A percentile compares a stretch with the other conserved stretches of the same genome.
phyloP scores from a whole-genome alignment of 2,797 vertebrate genomes.

The Gymnocypris eckloni region DNA sequence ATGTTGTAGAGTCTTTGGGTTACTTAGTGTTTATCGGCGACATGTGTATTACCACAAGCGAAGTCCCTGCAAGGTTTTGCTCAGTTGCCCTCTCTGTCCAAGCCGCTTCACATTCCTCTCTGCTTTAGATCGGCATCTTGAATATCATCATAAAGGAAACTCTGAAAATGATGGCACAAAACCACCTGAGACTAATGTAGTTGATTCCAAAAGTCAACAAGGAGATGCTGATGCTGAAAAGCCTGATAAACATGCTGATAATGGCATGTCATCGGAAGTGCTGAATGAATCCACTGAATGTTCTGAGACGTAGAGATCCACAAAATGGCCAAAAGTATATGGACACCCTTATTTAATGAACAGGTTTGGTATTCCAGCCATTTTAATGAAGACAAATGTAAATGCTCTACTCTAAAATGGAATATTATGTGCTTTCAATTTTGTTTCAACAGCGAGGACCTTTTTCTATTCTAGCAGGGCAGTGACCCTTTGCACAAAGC shows the following conservation, averaged over 20 bases:
- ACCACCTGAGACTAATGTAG: slow-evolving; percentile 47
- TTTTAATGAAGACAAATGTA: neutral
- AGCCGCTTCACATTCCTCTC: slow-evolving; percentile 72
- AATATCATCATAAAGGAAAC: slow-evolving; percentile 67
- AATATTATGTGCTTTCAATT: slow-evolving; percentile 1
- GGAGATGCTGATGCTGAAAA: slow-evolving; percentile 58
- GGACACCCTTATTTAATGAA: neutral
- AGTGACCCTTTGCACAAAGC: neutral
- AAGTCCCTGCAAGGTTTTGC: slow-evolving; percentile 65
- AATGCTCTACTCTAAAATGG: neutral
- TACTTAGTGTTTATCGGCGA: slow-evolving; percentile 79
- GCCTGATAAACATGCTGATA: slow-evolving; percentile 57
- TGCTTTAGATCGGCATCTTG: slow-evolving; percentile 73
- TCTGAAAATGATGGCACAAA: slow-evolving; percentile 54
- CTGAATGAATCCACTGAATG: slow-evolving; percentile 80
- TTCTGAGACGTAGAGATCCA: slow-evolving; percentile 77
- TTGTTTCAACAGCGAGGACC: neutral
- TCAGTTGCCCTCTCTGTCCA: slow-evolving; percentile 73
- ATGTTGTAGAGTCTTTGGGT: slow-evolving; percentile 80
- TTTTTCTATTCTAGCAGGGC: neutral
- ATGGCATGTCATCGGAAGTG: slow-evolving; percentile 65
- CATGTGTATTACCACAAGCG: slow-evolving; percentile 81
- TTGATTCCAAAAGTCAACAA: slow-evolving; percentile 61
- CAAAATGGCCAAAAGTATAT: slow-evolving; percentile 62
- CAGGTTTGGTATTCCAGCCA: neutral